Percentiles rank a stretch among this genome's conserved stretches.
Conservation (phyloP, 2,113 vertebrate species). For the Vulpes ferrilata region DNA sequence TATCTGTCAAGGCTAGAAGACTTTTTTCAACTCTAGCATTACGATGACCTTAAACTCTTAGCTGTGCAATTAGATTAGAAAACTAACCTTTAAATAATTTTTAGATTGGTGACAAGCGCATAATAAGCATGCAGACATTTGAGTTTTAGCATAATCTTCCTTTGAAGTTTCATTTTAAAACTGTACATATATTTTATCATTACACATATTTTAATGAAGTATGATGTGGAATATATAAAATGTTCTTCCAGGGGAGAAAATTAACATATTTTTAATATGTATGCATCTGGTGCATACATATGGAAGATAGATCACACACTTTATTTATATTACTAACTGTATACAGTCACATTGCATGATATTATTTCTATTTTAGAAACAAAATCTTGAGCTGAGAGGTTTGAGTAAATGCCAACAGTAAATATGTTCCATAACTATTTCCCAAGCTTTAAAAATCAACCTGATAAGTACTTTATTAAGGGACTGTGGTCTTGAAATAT, state of each 20-base stretch:
- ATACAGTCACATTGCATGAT: not conserved
- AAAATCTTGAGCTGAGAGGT: not conserved
- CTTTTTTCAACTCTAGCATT: conserved; percentile 40
- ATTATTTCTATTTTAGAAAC: conserved; percentile 51
- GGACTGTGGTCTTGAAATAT: not conserved
- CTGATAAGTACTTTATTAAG: not conserved
- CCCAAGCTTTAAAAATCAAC: not conserved
- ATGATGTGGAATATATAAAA: conserved; percentile 61
- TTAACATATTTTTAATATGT: conserved; percentile 60
- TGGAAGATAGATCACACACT: not conserved
- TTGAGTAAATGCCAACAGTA: conserved; percentile 41
- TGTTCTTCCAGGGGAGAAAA: not conserved
- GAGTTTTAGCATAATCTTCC: conserved; percentile 71
- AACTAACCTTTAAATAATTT: conserved; percentile 71
- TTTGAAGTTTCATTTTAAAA: conserved; percentile 77
- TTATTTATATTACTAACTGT: conserved; percentile 53
- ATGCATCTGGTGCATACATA: not conserved
- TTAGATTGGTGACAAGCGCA: conserved; percentile 59
- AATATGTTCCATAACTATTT: not conserved
- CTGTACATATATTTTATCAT: conserved; percentile 51
- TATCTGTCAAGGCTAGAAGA: conserved; percentile 35
- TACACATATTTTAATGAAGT: conserved; percentile 58
- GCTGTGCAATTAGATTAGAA: conserved; percentile 72
- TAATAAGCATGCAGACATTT: conserved; percentile 73
- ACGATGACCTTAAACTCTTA: conserved; percentile 66